Conservation (phyloP, 2,888 invertebrate species). For the Scaptomyza polygonia region DNA sequence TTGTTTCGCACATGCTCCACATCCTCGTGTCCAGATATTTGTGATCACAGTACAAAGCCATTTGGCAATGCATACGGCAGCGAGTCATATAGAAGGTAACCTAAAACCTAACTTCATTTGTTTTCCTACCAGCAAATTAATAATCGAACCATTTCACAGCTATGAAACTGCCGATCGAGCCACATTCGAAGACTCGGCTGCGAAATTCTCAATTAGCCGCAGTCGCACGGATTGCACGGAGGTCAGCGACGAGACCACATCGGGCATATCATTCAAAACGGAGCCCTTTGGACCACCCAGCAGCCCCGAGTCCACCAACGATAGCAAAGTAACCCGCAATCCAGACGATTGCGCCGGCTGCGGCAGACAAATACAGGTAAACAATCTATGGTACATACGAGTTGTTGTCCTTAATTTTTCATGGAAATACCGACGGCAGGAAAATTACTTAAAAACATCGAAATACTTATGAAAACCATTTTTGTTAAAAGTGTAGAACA, state of each 20-base stretch:
- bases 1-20: slow-evolving; percentile 84
- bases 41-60: slow-evolving; percentile 84
- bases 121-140: neutral
- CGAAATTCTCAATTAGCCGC: slow-evolving; percentile 82
- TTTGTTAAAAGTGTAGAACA: too few species aligned
- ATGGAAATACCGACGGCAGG: slow-evolving; percentile 18
- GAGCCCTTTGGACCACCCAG: slow-evolving; percentile 84
- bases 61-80: slow-evolving; percentile 83
- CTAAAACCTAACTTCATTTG: too few species aligned
- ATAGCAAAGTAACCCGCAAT: slow-evolving; percentile 80
- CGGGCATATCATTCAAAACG: slow-evolving; percentile 83
- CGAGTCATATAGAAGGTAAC: slow-evolving; percentile 84
- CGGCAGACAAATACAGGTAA: slow-evolving; percentile 90
- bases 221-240: slow-evolving; percentile 82
- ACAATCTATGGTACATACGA: too few species aligned
- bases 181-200: slow-evolving; percentile 83
- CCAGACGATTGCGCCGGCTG: slow-evolving; percentile 92
- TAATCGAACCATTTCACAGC: slow-evolving; percentile 53
- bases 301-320: slow-evolving; percentile 84
- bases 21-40: slow-evolving; percentile 83
- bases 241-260: slow-evolving; percentile 82
- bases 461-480: too few species aligned
- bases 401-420: neutral
- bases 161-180: slow-evolving; percentile 83
- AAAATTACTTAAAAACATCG: too few species aligned